Percentiles rank a stretch among this genome's conserved stretches.
These are phyloP conservation scores for Petrolisthes cinctipes DNA, from an alignment of 2,888 invertebrate genomes.

Conservation along the genomic window DNA sequence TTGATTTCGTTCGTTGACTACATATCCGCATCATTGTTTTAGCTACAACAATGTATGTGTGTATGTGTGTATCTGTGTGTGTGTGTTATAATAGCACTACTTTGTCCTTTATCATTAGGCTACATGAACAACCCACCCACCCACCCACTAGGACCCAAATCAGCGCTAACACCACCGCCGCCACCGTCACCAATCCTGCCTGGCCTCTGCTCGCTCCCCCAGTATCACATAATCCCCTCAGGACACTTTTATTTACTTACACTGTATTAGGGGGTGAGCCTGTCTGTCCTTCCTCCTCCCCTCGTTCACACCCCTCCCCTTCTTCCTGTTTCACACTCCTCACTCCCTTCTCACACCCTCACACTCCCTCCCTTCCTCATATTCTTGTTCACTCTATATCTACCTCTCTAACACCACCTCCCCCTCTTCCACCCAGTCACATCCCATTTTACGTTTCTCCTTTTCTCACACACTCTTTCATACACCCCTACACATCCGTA, in stretches of 20 bases:
- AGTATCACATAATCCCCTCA: constrained; percentile 30
- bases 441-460: no score
- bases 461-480: no score
- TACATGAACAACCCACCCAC: not conserved
- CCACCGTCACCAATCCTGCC: not conserved
- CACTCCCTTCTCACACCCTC: not conserved
- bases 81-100: no score
- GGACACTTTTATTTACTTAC: constrained; percentile 31
- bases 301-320: not conserved
- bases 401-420: not conserved
- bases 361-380: not conserved
- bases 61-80: no score
- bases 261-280: not conserved
- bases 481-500: no score
- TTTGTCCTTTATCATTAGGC: not conserved
- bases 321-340: not conserved
- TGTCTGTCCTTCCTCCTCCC: not conserved
- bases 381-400: not conserved
- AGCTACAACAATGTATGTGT: no score
- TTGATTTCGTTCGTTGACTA: no score
- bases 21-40: no score
- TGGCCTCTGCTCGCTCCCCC: constrained; percentile 8
- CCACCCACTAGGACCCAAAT: not conserved
- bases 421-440: not conserved
- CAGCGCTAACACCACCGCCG: no score